Evolutionary conservation across 1,140 invertebrate species (phyloP).

Genomic region (Drosophila simulans): DNA sequence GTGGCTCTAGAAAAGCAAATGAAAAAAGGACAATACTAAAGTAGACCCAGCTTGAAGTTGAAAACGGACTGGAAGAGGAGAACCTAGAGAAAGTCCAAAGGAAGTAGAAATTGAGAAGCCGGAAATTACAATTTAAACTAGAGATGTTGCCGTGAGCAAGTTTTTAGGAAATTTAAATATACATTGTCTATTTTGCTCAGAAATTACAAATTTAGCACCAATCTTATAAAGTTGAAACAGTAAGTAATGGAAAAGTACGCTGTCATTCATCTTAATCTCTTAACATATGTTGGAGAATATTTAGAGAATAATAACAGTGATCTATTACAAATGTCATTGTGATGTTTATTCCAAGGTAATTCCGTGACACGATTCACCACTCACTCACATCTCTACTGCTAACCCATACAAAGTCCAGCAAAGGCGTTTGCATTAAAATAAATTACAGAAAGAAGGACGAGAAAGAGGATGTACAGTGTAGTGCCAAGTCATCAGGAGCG

Average conservation of each 20-base stretch:
- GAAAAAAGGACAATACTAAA: slow-evolving; percentile 21
- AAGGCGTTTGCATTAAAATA: slow-evolving; percentile 61
- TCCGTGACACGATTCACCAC: neutral
- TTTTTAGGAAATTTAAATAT: neutral
- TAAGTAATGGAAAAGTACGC: too few species aligned
- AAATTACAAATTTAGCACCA: too few species aligned
- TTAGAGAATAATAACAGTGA: too few species aligned
- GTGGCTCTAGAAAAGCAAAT: slow-evolving; percentile 5
- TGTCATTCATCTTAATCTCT: too few species aligned
- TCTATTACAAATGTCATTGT: too few species aligned
- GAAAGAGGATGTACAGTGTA: slow-evolving; percentile 8
- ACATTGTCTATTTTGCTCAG: too few species aligned
- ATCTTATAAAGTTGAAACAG: too few species aligned
- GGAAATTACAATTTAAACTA: slow-evolving; percentile 75
- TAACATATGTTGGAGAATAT: too few species aligned
- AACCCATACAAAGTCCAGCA: slow-evolving; percentile 41
- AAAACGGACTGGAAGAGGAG: slow-evolving; percentile 7
- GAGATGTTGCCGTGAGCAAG: neutral
- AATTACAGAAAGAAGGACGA: slow-evolving; percentile 43
- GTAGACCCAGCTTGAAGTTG: slow-evolving; percentile 23
- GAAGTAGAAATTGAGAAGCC: slow-evolving; percentile 72
- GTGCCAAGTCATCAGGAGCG: slow-evolving; percentile 37
- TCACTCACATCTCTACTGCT: neutral
- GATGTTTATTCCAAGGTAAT: too few species aligned
- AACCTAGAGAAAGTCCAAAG: slow-evolving; percentile 19